Evolutionary conservation across 2,113 vertebrate species (phyloP).

Genomic region (Sylvietta virens): DNA sequence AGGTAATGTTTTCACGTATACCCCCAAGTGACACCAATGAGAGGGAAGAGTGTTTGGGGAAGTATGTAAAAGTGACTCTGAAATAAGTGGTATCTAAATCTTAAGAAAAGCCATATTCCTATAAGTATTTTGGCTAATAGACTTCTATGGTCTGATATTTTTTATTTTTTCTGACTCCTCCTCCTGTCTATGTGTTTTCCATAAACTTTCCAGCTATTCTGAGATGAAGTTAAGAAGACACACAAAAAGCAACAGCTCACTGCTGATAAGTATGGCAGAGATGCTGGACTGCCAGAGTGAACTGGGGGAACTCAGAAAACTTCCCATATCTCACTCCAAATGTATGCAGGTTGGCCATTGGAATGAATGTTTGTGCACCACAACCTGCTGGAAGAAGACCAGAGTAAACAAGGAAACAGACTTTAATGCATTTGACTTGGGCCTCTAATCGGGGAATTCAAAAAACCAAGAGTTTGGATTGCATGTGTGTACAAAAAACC

Average conservation of each 20-base stretch:
- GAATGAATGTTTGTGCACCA: not conserved
- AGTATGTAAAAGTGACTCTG: not conserved
- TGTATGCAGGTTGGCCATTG: fast-evolving
- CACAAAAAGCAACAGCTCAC: not conserved
- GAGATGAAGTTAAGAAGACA: not conserved
- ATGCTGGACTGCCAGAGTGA: not conserved
- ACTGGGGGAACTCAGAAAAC: not conserved
- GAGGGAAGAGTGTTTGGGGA: fast-evolving
- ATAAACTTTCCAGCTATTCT: not conserved
- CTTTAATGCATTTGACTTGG: not conserved
- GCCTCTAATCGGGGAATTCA: not conserved
- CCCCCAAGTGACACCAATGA: not conserved
- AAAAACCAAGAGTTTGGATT: not conserved
- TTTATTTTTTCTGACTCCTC: not conserved
- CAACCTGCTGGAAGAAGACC: not conserved
- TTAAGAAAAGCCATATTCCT: not conserved
- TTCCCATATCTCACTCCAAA: not conserved
- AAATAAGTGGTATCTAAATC: not conserved
- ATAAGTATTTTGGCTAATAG: not conserved
- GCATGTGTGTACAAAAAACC: not conserved
- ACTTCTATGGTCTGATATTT: not conserved
- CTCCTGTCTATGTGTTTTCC: not conserved
- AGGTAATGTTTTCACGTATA: not conserved
- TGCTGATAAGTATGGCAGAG: not conserved
- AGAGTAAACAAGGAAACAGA: not conserved